Conservation (phyloP, 2,888 invertebrate genomes). For the Mylabris sibirica region DNA sequence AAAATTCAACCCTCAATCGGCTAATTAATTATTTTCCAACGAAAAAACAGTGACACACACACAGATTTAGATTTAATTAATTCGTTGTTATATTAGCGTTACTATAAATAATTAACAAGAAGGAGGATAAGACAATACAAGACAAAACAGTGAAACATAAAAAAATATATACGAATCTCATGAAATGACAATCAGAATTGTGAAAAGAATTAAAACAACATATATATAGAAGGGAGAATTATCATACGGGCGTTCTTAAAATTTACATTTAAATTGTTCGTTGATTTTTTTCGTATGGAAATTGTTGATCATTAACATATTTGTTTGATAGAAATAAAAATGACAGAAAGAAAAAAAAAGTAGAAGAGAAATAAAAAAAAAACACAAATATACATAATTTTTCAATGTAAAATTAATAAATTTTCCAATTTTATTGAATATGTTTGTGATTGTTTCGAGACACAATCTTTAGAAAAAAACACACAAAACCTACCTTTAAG, state of each 20-base stretch:
- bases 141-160: neutral
- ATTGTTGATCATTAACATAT: neutral
- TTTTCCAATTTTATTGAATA: neutral
- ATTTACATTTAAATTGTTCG: constrained; percentile 12
- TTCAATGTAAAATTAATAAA: neutral
- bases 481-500: neutral
- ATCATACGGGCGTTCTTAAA: neutral
- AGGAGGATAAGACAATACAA: neutral
- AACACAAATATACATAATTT: neutral
- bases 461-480: neutral
- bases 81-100: neutral
- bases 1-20: neutral
- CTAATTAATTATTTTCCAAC: neutral
- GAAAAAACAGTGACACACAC: neutral
- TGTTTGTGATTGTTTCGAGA: constrained; percentile 16
- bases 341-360: too few species aligned
- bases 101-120: neutral
- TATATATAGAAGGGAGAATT: neutral
- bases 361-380: neutral
- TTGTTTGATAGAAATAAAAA: neutral
- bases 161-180: neutral
- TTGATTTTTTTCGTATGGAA: constrained; percentile 3
- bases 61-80: neutral
- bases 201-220: neutral
- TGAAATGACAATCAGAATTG: neutral